Conservation (phyloP, 2,888 invertebrate genomes). For the Sinopyrophorus schimmeli region DNA sequence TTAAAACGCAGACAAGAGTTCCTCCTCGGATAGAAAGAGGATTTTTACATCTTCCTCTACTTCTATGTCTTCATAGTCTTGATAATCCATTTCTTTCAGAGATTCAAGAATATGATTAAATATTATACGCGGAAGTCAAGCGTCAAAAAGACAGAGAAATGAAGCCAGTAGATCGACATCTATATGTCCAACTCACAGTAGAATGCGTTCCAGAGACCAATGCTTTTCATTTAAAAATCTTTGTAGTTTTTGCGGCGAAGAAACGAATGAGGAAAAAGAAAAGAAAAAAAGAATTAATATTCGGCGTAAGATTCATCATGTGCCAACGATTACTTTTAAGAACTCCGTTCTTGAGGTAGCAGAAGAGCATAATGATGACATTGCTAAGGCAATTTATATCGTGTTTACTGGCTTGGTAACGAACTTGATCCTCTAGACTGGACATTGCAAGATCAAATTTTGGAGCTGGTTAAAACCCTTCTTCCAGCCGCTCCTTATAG, state of each 20-base stretch:
- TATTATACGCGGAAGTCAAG: too few relatives aligned
- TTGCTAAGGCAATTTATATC: conserved; percentile 4
- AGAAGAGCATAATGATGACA: neutral
- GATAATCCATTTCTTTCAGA: too few relatives aligned
- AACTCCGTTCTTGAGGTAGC: conserved; percentile 31
- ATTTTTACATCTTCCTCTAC: too few relatives aligned
- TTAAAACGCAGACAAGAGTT: too few relatives aligned
- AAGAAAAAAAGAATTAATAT: neutral
- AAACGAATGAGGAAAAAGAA: conserved; percentile 41
- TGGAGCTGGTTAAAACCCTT: neutral
- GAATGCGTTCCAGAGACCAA: conserved; percentile 37
- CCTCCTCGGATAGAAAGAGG: too few relatives aligned
- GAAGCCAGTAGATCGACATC: neutral
- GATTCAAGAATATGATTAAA: too few relatives aligned
- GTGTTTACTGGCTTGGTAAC: neutral
- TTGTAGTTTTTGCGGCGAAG: conserved; percentile 47
- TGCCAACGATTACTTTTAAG: conserved; percentile 39
- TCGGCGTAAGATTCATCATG: conserved; percentile 35
- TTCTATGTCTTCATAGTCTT: too few relatives aligned
- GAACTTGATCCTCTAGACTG: neutral
- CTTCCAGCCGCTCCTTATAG: too few relatives aligned
- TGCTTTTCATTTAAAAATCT: conserved; percentile 42
- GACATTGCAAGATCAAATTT: neutral
- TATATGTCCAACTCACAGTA: conserved; percentile 5
- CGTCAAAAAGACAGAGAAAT: too few relatives aligned